Percentiles rank a stretch among this genome's conserved stretches.
Evolutionary conservation across 2,113 vertebrate species (phyloP).

Genomic region (Alethe castanea): DNA sequence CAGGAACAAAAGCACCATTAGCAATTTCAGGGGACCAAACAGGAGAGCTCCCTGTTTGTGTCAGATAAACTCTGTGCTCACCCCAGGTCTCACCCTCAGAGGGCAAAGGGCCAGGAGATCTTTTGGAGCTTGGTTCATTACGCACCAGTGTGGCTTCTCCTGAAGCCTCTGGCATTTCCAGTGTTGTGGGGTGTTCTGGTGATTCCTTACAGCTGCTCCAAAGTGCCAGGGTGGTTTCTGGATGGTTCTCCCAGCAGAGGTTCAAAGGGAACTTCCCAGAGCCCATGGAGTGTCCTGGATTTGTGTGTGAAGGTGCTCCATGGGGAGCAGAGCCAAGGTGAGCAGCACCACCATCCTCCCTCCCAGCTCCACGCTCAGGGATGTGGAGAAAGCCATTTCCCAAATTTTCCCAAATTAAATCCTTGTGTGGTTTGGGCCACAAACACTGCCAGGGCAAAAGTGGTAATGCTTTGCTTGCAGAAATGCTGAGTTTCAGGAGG

Average conservation of each 20-base stretch:
- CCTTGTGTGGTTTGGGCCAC: slow-evolving; percentile 69
- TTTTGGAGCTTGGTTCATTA: neutral
- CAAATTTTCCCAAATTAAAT: neutral
- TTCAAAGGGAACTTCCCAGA: neutral
- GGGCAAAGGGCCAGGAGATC: neutral
- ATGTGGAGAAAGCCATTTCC: slow-evolving; percentile 69
- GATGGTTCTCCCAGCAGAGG: neutral
- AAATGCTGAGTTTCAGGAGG: slow-evolving; percentile 51
- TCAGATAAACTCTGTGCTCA: neutral
- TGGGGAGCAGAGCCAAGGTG: neutral
- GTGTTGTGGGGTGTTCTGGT: neutral
- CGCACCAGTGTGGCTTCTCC: neutral
- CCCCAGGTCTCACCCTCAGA: neutral
- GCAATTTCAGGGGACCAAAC: neutral
- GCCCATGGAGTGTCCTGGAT: neutral
- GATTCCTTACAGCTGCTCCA: neutral
- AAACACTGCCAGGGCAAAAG: slow-evolving; percentile 69
- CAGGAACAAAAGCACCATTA: neutral
- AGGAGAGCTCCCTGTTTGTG: neutral
- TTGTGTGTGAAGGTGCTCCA: neutral
- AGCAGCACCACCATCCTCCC: neutral
- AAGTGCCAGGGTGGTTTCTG: neutral
- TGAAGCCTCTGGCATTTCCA: neutral
- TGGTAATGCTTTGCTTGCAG: slow-evolving; percentile 49
- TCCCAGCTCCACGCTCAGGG: neutral